Conservation (phyloP, 2,113 vertebrate species). For the Neogobius melanostomus region DNA sequence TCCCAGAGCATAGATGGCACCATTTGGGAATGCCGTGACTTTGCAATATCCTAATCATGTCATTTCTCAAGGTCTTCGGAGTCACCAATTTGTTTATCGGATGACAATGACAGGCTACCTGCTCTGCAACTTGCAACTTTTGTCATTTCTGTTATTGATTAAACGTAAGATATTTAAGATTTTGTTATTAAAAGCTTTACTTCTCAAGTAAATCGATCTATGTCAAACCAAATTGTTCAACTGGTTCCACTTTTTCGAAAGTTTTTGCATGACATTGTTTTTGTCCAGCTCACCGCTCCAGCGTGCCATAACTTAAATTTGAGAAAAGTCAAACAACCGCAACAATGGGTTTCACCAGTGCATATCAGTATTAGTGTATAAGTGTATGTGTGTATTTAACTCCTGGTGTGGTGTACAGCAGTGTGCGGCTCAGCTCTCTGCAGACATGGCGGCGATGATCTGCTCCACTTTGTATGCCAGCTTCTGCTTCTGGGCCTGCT, state of each 20-base stretch:
- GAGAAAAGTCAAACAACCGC: neutral
- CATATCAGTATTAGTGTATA: slow-evolving; percentile 12
- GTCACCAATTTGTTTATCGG: neutral
- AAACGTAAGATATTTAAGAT: no score
- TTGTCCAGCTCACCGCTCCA: neutral
- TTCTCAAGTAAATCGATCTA: no score
- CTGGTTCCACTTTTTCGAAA: no score
- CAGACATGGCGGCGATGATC: slow-evolving; percentile 87
- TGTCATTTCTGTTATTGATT: no score
- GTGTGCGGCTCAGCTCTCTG: slow-evolving; percentile 85
- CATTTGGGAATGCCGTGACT: no score
- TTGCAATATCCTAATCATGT: neutral
- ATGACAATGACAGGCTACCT: neutral
- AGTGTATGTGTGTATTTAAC: slow-evolving; percentile 12
- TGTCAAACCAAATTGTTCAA: no score
- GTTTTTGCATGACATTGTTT: neutral
- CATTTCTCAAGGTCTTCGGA: neutral
- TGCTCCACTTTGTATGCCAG: slow-evolving; percentile 92
- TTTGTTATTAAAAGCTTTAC: no score
- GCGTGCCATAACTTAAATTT: neutral
- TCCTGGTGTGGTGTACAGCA: slow-evolving; percentile 14
- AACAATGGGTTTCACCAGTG: neutral
- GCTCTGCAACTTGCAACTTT: neutral
- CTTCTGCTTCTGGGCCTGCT: slow-evolving; percentile 90
- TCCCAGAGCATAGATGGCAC: no score